Evolutionary conservation across 92 coral and sea anemone genomes (phyloP), one percentile per base, ranked within the genome.

Genomic region (Epizoanthus rinbou): DNA sequence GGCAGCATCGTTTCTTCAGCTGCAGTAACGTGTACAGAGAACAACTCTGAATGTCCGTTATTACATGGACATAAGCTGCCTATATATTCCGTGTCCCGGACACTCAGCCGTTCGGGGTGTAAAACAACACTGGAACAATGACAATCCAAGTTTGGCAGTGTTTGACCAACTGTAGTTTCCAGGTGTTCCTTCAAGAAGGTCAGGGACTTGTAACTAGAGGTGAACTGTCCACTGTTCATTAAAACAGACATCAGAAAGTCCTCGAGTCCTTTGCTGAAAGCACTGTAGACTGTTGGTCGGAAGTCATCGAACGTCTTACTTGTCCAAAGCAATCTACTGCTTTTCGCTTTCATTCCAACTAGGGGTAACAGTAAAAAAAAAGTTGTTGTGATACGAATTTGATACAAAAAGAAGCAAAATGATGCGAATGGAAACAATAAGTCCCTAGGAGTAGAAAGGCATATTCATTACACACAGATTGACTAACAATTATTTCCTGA

Each of bases 221-320:
- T 24, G 19, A 83, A 85, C 23, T 56, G 72, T 22, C 95, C 95
- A 74, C 84, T 85, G 89, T 94, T 94, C 8, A 33, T 53, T 31
- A 92, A 47, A 52, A 89, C 81, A 70, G 76, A 90, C 19, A 83
- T 71, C 19, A 97, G 75, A 82, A 87, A 97, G 4, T 91, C 84
- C 69, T 74, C 80, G 68, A 97, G 74, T 62, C 98, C 98, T 62
- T 84, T 72, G 11, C 88, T 79, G 75, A 97, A 90, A 52, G 91
- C 95, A 11, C 81, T 54, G 85, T 90, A 91, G 4, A 94, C 94
- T 33, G 86, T 37, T 31, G 95, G 89, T 8, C 97, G 89, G 83
- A 92, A 94, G 23, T 41, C 82, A 22, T 78, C 56, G 33, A 78
- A 25, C 21, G 69, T 39, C 5, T 17, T 17, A 78, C 71, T 78